Conservation (phyloP, 2,113 vertebrate genomes). For the Loxodonta africana region DNA sequence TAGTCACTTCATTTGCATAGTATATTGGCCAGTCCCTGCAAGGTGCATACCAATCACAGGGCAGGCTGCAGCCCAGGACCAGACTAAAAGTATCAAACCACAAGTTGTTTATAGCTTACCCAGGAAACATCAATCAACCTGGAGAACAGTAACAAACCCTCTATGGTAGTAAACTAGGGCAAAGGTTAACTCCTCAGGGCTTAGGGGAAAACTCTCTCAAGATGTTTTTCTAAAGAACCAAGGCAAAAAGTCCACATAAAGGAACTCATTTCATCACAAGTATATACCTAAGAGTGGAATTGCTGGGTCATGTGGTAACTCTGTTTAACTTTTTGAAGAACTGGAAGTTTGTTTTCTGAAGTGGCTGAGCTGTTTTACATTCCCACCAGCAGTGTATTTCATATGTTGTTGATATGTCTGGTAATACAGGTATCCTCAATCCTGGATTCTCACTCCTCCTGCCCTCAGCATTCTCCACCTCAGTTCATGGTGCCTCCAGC, state of each 20-base stretch:
- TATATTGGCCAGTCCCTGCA: neutral
- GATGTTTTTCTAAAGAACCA: too few species aligned
- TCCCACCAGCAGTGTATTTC: too few species aligned
- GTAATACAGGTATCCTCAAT: neutral
- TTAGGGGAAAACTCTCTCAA: too few species aligned
- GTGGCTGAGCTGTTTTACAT: too few species aligned
- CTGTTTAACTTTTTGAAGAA: neutral
- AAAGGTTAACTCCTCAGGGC: too few species aligned
- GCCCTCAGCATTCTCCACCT: fast-evolving
- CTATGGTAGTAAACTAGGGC: too few species aligned
- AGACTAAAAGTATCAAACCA: neutral
- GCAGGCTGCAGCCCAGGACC: neutral
- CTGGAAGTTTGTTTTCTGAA: neutral
- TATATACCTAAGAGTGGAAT: too few species aligned
- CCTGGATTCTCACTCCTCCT: neutral
- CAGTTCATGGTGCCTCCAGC: neutral
- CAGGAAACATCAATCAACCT: neutral
- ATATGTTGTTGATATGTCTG: neutral
- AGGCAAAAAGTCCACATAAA: too few species aligned
- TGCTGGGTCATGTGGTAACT: too few species aligned
- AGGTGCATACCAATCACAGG: neutral
- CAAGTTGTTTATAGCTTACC: neutral
- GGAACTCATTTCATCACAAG: too few species aligned
- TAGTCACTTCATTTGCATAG: neutral
- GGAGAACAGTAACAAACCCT: too few species aligned